A percentile compares a stretch with the other conserved stretches of the same genome.
Evolutionary conservation across 2,797 vertebrate genomes (phyloP).

Genomic region (Clarias platycephalus): DNA sequence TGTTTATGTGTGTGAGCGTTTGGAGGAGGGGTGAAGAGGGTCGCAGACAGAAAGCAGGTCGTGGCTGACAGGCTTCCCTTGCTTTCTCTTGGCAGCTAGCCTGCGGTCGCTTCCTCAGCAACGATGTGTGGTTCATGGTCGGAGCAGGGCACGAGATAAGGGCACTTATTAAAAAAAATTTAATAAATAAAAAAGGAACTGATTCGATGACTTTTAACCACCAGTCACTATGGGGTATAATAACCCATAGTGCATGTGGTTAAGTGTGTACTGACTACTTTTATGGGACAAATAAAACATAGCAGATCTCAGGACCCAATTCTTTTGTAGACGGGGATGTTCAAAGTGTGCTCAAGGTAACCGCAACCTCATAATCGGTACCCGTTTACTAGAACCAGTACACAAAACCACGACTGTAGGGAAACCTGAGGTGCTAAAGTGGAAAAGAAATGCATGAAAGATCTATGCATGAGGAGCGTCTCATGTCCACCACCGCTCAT

Average conservation of each 20-base stretch:
- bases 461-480: slow-evolving; percentile 37
- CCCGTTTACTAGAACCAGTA: not conserved
- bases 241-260: slow-evolving; percentile 63
- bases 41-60: slow-evolving; percentile 57
- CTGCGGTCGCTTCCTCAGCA: slow-evolving; percentile 39
- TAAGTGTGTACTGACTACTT: slow-evolving; percentile 60
- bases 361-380: not conserved
- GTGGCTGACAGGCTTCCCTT: slow-evolving; percentile 51
- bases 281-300: slow-evolving; percentile 38
- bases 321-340: too few relatives aligned
- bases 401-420: not conserved
- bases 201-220: slow-evolving; percentile 74
- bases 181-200: slow-evolving; percentile 51
- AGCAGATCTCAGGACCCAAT: not conserved
- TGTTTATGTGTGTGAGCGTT: slow-evolving; percentile 12
- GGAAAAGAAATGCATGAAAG: not conserved
- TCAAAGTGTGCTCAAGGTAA: not conserved
- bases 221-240: slow-evolving; percentile 73
- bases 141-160: slow-evolving; percentile 76
- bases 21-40: not conserved
- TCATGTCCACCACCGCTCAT: not conserved
- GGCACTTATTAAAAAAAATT: slow-evolving; percentile 51
- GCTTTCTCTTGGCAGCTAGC: slow-evolving; percentile 55
- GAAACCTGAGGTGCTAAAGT: not conserved
- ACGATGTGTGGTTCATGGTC: slow-evolving; percentile 74